Conservation (phyloP, 1,140 invertebrate genomes). For the Centruroides sculpturatus region DNA sequence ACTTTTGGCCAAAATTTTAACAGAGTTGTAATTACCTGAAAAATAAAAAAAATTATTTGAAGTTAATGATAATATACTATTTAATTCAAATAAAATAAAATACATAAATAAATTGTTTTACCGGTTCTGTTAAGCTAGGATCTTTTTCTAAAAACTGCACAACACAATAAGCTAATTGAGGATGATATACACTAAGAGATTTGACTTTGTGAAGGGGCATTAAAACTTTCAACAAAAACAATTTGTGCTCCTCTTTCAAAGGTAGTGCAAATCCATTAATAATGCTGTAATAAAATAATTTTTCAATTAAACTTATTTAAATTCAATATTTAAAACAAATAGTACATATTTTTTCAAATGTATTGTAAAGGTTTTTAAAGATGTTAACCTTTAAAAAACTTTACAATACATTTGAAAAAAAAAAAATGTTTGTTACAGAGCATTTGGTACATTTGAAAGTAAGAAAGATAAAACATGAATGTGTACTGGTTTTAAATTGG, state of each 20-base stretch:
- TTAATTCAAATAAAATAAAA: background rate
- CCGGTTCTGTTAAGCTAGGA: slow-evolving; percentile 81
- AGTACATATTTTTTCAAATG: too few species aligned
- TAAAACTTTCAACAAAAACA: slow-evolving; percentile 92
- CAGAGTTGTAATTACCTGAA: slow-evolving; percentile 71
- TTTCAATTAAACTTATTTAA: too few species aligned
- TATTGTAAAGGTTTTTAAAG: too few species aligned
- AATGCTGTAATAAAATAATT: slow-evolving; percentile 49
- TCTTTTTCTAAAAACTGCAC: slow-evolving; percentile 99
- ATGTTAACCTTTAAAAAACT: too few species aligned
- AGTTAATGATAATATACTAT: background rate
- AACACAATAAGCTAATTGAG: slow-evolving; percentile 95
- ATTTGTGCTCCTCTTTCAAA: slow-evolving; percentile 88
- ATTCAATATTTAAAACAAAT: too few species aligned
- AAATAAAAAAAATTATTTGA: background rate
- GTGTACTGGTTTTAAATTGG: too few species aligned
- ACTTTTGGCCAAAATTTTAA: slow-evolving; percentile 99
- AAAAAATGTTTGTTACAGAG: too few species aligned
- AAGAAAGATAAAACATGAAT: too few species aligned
- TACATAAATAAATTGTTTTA: slow-evolving; percentile 5
- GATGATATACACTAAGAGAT: slow-evolving; percentile 79
- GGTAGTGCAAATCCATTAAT: slow-evolving; percentile 98
- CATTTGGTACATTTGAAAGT: too few species aligned
- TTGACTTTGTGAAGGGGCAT: slow-evolving; percentile 97
- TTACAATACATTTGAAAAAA: too few species aligned